Conservation (phyloP, 2,113 vertebrate species). For the Hassar affinis region DNA sequence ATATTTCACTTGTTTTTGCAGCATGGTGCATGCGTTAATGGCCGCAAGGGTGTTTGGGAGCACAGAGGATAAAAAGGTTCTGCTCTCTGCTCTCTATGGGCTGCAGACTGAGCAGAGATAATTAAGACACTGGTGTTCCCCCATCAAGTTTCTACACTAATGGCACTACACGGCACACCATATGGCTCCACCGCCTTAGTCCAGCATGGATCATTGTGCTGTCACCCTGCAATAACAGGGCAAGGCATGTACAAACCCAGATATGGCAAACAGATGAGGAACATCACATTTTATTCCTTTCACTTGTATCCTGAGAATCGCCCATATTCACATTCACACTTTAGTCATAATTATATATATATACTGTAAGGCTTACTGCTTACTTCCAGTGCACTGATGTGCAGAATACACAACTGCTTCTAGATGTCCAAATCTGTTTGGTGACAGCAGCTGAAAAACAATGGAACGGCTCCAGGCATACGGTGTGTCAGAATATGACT, state of each 20-base stretch:
- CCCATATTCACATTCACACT: neutral
- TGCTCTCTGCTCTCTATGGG: conserved; percentile 45
- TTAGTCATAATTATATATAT: neutral
- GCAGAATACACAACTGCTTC: conserved; percentile 4
- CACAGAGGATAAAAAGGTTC: conserved; percentile 45
- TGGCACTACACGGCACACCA: conserved; percentile 53
- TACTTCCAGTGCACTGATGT: neutral
- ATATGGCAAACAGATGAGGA: conserved; percentile 38
- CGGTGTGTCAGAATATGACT: conserved; percentile 64
- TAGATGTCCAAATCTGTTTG: conserved; percentile 34
- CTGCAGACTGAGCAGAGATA: conserved; percentile 50
- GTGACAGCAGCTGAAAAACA: conserved; percentile 26
- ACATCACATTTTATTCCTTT: conserved; percentile 24
- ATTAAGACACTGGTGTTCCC: conserved; percentile 54
- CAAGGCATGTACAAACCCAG: conserved; percentile 26
- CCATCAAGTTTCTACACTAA: conserved; percentile 54
- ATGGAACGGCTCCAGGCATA: conserved; percentile 44
- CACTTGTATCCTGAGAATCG: neutral
- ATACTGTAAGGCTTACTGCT: neutral
- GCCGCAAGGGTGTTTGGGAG: conserved; percentile 35
- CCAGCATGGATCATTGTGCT: conserved; percentile 44
- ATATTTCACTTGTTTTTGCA: conserved; percentile 47
- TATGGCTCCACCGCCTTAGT: conserved; percentile 49
- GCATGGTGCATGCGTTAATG: conserved; percentile 49
- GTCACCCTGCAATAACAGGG: conserved; percentile 43